Conservation (phyloP, 1,140 invertebrate genomes). For the Pogonomyrmex californicus region DNA sequence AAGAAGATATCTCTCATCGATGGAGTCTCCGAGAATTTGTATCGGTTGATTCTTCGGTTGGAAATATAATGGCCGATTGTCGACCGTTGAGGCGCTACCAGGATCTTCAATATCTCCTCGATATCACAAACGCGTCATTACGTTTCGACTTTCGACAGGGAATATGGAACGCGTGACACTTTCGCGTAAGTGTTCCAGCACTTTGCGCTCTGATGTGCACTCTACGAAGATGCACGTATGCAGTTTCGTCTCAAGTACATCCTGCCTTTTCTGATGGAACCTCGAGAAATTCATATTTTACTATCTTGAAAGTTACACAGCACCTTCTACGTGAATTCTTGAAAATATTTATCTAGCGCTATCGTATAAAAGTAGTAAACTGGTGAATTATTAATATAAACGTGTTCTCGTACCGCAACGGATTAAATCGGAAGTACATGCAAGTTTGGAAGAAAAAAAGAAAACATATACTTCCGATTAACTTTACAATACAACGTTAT, state of each 20-base stretch:
- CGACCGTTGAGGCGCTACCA: neutral
- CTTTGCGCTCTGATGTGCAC: conserved; percentile 33
- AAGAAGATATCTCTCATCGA: neutral
- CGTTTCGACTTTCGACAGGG: neutral
- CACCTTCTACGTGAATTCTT: conserved; percentile 9
- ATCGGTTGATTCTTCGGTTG: neutral
- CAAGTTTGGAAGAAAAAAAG: neutral
- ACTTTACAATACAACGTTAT: neutral
- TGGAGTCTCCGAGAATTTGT: neutral
- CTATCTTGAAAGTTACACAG: conserved; percentile 29
- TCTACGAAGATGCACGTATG: conserved; percentile 36
- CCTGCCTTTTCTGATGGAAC: conserved; percentile 33
- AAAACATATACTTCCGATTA: neutral
- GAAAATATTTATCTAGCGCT: neutral
- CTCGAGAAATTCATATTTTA: conserved; percentile 46
- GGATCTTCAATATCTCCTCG: neutral
- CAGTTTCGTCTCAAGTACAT: conserved; percentile 39
- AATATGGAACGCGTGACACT: conserved; percentile 20
- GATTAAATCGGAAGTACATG: conserved; percentile 26
- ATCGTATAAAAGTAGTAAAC: conserved; percentile 9
- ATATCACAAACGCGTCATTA: conserved; percentile 32
- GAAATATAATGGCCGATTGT: neutral
- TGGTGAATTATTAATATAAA: conserved; percentile 11
- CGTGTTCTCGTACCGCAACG: too few relatives aligned
- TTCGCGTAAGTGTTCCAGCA: conserved; percentile 37